phyloP scores from a whole-genome alignment of 2,113 vertebrate genomes.

The Phasianus colchicus region DNA sequence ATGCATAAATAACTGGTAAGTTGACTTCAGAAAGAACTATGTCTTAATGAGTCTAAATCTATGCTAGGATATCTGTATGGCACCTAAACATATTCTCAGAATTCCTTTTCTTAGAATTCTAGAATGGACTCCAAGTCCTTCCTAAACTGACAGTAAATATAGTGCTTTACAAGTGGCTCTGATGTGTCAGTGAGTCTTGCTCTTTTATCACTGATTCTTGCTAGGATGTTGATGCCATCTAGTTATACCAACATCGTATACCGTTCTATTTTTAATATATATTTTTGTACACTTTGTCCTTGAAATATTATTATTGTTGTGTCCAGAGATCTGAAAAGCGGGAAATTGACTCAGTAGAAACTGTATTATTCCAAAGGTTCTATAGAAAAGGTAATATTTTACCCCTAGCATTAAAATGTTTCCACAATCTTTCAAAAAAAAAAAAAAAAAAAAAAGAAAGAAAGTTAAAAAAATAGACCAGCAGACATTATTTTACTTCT shows the following conservation, averaged over 20 bases:
- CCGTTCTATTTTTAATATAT: background rate
- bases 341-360: constrained; percentile 6
- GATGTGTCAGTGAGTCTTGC: background rate
- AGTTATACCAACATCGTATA: background rate
- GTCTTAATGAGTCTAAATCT: constrained; percentile 41
- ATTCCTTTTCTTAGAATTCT: background rate
- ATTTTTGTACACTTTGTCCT: background rate
- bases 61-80: background rate
- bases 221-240: background rate
- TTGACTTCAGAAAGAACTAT: constrained; percentile 47
- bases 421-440: constrained; percentile 39
- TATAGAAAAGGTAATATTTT: constrained; percentile 9
- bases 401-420: background rate
- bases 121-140: background rate
- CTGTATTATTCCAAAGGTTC: constrained; percentile 35
- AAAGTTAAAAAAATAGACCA: constrained; percentile 23
- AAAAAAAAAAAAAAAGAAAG: constrained; percentile 48
- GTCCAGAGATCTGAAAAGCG: constrained; percentile 5
- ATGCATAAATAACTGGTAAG: constrained; percentile 21
- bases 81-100: background rate
- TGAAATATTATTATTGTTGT: constrained; percentile 34
- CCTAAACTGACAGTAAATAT: constrained; percentile 5
- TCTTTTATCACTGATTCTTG: background rate
- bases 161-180: background rate
- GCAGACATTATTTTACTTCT: constrained; percentile 41